Base-by-base conservation (phyloP, 2,797 vertebrate species). In the Pelobates cultripes region DNA sequence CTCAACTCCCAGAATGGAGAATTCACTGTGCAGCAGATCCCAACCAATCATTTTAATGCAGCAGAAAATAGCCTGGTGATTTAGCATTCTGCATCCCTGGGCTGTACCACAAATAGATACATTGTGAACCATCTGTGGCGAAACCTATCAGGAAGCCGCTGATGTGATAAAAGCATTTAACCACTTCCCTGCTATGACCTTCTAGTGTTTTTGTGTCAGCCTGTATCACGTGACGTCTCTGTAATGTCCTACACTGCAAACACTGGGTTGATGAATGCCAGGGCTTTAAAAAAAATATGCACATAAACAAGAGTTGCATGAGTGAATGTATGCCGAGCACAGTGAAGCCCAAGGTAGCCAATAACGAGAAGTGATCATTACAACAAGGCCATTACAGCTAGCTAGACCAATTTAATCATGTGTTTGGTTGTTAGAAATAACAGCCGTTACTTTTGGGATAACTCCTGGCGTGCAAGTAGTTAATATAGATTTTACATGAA, bases 11-110 rank as follows among this genome's bases (percentile, higher is more conserved):
- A 28, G 28, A 28, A 28, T 1, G 1, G 28, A 28, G 28, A 28
- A 28, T 63, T 45, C 15, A 5, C 44, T 73, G 70, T 80, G 78
- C 78, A 80, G 78, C 70, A 80, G 41, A 43, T 17, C 47, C 43
- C 70, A 68, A 60, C 78, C 78, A 79, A 79, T 79, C 44, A 15
- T 40, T 68, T 73, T 43, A 17, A 66, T 80, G 28, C 60, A 67
- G 78, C 78, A 68, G 70, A 42, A 60, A 43, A 47, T 7, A 67
- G 9, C 28, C 28, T 51, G 40, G 41, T 66, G 45, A 43, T 80
- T 73, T 73, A 73, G 61, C 64, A 73, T 80, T 73, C 78, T 43
- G 44, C n/a, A n/a, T 41, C 51, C 67, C 41, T 41, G 57, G 61
- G 42, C 77, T 61, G 42, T 60, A 17, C 9, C 61, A 45, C 55